Evolutionary conservation across 2,113 vertebrate species (phyloP).

Genomic region (Onychostruthus taczanowskii): DNA sequence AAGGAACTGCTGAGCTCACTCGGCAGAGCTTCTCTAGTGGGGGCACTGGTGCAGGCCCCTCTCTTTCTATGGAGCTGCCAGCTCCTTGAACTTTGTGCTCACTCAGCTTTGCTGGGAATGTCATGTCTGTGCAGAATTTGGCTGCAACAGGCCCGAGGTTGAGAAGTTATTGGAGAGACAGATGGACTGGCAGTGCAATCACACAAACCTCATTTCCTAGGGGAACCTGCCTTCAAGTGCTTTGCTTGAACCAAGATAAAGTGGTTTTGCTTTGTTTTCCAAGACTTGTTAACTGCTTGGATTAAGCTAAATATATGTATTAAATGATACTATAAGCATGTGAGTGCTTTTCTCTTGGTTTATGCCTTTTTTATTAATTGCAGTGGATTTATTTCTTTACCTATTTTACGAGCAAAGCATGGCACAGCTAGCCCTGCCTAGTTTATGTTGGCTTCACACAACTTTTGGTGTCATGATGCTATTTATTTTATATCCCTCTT

Average conservation of each 20-base stretch:
- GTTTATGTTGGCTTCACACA: neutral
- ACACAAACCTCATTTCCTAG: conserved; percentile 4
- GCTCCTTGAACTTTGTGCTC: neutral
- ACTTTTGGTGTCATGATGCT: neutral
- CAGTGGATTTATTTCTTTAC: conserved; percentile 15
- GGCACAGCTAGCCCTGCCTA: neutral
- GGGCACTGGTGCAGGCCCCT: neutral
- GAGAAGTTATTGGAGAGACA: neutral
- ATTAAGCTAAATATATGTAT: neutral
- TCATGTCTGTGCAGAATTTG: neutral
- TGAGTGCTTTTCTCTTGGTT: neutral
- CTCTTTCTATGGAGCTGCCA: neutral
- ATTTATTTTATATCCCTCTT: neutral
- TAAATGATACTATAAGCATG: neutral
- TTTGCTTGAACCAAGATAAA: conserved; percentile 35
- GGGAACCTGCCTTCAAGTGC: conserved; percentile 13
- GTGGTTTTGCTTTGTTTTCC: conserved; percentile 11
- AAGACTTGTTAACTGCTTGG: neutral
- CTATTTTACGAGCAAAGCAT: conserved; percentile 12
- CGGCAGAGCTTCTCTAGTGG: neutral
- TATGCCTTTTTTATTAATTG: neutral
- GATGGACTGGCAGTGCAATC: conserved; percentile 14
- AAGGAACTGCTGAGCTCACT: conserved; percentile 9
- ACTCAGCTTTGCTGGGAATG: neutral
- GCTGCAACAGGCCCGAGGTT: neutral